Evolutionary conservation across 2,113 vertebrate genomes (phyloP).

Genomic region (Macrotus californicus): DNA sequence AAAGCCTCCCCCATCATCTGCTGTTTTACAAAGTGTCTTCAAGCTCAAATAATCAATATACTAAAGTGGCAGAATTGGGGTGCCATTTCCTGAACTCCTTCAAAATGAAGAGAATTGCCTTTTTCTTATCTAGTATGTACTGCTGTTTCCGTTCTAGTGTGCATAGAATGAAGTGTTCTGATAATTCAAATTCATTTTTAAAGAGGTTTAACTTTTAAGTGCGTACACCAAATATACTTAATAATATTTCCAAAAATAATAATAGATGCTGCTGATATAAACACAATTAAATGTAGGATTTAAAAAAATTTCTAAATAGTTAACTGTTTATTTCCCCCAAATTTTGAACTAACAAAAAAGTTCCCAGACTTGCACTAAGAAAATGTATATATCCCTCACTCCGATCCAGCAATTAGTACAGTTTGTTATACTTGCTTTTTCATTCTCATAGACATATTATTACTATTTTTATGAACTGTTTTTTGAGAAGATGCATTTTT

Average conservation of each 20-base stretch:
- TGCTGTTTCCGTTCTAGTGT: too few relatives aligned
- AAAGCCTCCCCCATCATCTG: background rate
- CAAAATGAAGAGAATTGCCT: background rate
- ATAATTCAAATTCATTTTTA: background rate
- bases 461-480: background rate
- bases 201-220: background rate
- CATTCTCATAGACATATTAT: background rate
- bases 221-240: background rate
- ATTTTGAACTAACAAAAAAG: background rate
- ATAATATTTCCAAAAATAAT: background rate
- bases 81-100: background rate
- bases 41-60: background rate
- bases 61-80: background rate
- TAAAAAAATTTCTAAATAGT: background rate
- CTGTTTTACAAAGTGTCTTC: background rate
- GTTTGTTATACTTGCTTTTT: background rate
- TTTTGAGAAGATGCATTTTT: background rate
- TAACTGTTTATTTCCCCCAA: background rate
- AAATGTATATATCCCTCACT: background rate
- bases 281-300: background rate
- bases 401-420: background rate
- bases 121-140: background rate
- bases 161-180: background rate
- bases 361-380: background rate
- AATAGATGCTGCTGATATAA: background rate